A percentile compares a stretch with the other conserved stretches of the same genome.
Conservation (phyloP, 53 echinoderm and acorn worm species). For the Arbacia lixula region DNA sequence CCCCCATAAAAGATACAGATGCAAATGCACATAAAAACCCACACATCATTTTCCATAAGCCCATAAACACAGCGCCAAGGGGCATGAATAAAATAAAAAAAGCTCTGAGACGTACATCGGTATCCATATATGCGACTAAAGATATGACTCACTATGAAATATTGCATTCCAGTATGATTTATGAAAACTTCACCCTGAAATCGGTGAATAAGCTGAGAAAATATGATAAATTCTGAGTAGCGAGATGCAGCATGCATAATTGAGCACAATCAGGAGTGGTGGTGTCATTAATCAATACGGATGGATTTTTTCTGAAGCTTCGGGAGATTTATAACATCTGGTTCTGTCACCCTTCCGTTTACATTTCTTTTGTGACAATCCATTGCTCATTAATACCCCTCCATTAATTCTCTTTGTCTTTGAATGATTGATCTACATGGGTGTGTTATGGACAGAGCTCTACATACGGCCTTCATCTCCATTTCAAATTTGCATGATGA, state of each 20-base stretch:
- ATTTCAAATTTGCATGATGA: no score
- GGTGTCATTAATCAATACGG: constrained; percentile 2
- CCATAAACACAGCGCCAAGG: no score
- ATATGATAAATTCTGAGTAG: constrained; percentile 4
- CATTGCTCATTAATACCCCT: no score
- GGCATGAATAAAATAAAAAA: not conserved
- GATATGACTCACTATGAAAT: constrained; percentile 24
- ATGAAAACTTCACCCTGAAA: constrained; percentile 3
- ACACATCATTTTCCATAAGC: no score
- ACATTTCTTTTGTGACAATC: constrained; percentile 7
- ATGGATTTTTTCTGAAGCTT: not conserved
- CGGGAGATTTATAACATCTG: constrained; percentile 9
- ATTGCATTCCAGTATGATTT: constrained; percentile 47
- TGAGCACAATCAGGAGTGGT: not conserved
- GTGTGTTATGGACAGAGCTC: no score
- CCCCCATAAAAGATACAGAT: no score
- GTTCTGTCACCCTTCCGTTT: not conserved
- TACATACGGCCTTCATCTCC: no score
- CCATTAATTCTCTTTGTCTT: no score
- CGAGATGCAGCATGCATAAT: not conserved
- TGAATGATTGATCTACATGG: no score
- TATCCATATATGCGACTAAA: constrained; percentile 11
- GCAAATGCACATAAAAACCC: no score
- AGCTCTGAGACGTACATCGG: constrained; percentile 24
- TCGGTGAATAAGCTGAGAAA: not conserved